Evolutionary conservation across 2,888 invertebrate species (phyloP).

Genomic region (Pheosia tremula): DNA sequence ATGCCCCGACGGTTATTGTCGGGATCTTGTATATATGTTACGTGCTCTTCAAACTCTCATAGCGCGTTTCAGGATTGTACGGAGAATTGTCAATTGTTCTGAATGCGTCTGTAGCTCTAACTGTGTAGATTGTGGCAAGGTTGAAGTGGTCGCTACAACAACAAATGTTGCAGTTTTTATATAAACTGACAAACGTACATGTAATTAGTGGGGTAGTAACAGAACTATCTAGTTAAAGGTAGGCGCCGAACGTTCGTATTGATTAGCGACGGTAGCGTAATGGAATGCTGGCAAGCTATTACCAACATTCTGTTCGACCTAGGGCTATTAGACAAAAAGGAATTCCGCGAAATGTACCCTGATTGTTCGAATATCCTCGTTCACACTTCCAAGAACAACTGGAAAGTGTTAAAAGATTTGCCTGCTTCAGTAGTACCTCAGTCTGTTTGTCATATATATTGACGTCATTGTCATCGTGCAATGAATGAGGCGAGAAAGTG

Average conservation of each 20-base stretch:
- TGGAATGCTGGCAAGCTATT: slow-evolving; percentile 29
- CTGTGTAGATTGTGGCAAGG: too few species aligned
- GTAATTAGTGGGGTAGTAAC: neutral
- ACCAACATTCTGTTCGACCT: slow-evolving; percentile 15
- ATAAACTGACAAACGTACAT: neutral
- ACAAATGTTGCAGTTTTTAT: neutral
- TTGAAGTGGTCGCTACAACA: too few species aligned
- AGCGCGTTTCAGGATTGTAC: too few species aligned
- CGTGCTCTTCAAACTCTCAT: too few species aligned
- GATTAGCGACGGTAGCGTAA: slow-evolving; percentile 14
- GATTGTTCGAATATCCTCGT: slow-evolving; percentile 15
- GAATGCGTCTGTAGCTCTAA: too few species aligned
- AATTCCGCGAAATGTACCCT: slow-evolving; percentile 6
- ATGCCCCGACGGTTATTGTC: too few species aligned
- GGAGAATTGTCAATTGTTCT: too few species aligned
- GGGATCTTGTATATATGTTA: too few species aligned
- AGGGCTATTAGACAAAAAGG: slow-evolving; percentile 31
- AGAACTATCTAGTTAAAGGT: neutral
- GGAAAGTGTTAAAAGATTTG: slow-evolving; percentile 5
- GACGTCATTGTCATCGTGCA: too few species aligned
- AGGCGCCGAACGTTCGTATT: slow-evolving; percentile 7
- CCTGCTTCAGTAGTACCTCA: too few species aligned
- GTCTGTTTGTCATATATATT: too few species aligned
- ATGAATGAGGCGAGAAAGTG: too few species aligned
- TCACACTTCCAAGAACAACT: slow-evolving; percentile 10